phyloP scores from a whole-genome alignment of 1,140 invertebrate genomes.

The Lepidurus couesii region DNA sequence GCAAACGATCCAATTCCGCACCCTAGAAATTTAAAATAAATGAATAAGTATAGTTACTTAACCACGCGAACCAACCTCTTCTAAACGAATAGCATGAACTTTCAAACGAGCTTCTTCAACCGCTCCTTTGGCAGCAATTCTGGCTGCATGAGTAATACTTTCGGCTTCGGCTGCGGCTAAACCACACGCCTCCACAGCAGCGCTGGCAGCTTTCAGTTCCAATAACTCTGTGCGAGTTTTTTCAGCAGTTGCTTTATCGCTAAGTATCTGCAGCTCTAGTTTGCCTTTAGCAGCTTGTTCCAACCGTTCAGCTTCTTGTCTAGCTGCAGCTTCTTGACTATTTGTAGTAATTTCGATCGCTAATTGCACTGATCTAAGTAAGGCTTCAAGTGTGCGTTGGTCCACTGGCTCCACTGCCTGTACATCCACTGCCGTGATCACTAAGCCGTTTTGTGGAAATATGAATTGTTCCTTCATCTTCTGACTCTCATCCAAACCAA shows the following conservation, averaged over 20 bases:
- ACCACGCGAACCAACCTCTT: constrained; percentile 44
- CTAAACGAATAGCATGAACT: constrained; percentile 49
- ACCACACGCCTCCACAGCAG: constrained; percentile 45
- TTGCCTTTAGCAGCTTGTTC: constrained; percentile 52
- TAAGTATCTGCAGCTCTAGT: constrained; percentile 50
- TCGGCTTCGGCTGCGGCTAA: constrained; percentile 52
- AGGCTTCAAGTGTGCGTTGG: constrained; percentile 50
- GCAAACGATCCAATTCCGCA: constrained; percentile 47
- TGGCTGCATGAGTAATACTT: constrained; percentile 47
- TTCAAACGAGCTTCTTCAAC: constrained; percentile 51
- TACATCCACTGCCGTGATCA: constrained; percentile 52
- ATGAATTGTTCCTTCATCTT: constrained; percentile 45
- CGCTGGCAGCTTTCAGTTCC: constrained; percentile 47
- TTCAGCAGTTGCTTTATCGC: constrained; percentile 51
- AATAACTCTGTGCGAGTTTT: constrained; percentile 46
- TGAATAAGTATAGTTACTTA: too few species aligned
- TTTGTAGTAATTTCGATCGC: constrained; percentile 51
- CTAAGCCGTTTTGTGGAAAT: constrained; percentile 49
- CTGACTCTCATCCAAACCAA: constrained; percentile 34
- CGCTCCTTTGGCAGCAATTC: constrained; percentile 51
- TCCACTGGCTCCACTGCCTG: constrained; percentile 54
- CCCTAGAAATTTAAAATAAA: constrained; percentile 40
- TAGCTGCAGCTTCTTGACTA: constrained; percentile 50
- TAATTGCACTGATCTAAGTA: constrained; percentile 53
- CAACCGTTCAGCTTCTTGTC: constrained; percentile 51